A percentile compares a stretch with the other conserved stretches of the same genome.
phyloP scores from a whole-genome alignment of 2,113 vertebrate genomes.

The Melierax canorus region DNA sequence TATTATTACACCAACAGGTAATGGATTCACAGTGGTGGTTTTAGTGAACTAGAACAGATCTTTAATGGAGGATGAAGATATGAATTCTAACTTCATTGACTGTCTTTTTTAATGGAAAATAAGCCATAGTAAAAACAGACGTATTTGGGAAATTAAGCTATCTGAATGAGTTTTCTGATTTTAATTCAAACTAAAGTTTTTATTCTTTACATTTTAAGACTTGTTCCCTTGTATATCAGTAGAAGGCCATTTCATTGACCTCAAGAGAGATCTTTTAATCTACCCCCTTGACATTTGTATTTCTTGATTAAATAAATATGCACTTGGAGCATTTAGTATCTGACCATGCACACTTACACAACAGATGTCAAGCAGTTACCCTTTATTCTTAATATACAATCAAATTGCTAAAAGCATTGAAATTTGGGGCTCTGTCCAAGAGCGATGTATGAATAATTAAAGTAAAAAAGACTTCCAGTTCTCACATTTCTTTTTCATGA shows the following conservation, averaged over 20 bases:
- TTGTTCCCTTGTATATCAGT: not conserved
- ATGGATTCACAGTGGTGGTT: not conserved
- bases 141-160: not conserved
- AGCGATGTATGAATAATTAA: not conserved
- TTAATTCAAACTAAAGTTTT: not conserved
- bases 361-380: not conserved
- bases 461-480: not conserved
- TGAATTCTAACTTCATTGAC: not conserved
- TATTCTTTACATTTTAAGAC: not conserved
- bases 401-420: not conserved
- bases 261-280: not conserved
- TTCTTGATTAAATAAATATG: constrained; percentile 20
- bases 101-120: not conserved
- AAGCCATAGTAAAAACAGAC: not conserved
- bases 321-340: not conserved
- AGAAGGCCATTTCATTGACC: not conserved
- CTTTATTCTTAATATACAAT: not conserved
- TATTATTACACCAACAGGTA: not conserved
- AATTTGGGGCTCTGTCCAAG: not conserved
- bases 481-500: constrained; percentile 17
- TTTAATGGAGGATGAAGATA: not conserved
- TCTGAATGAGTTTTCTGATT: not conserved
- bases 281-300: not conserved
- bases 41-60: not conserved
- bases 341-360: not conserved